Conservation (phyloP, 2,888 invertebrate genomes). For the Dryobota labecula region DNA sequence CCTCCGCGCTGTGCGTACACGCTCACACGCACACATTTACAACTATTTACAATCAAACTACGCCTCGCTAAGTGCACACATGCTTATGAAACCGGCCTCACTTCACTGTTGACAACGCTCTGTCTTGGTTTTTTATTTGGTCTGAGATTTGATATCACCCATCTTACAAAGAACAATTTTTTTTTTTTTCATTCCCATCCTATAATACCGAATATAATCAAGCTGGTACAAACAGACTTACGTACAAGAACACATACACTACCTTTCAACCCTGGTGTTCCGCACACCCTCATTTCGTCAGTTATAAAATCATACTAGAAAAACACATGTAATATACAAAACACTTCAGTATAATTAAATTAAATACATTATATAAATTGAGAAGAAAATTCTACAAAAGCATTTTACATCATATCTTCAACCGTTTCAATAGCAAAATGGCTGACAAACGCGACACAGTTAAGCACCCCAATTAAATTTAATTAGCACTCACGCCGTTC, state of each 20-base stretch:
- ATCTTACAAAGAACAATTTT: neutral
- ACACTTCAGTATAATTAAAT: neutral
- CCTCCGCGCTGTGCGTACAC: too few relatives aligned
- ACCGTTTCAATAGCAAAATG: slow-evolving; percentile 30
- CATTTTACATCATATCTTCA: neutral
- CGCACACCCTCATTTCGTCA: neutral
- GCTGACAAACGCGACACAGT: slow-evolving; percentile 18
- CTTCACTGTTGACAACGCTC: too few relatives aligned
- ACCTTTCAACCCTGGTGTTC: too few relatives aligned
- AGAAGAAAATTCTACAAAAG: neutral
- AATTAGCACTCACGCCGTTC: slow-evolving; percentile 58
- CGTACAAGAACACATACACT: neutral
- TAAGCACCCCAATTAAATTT: slow-evolving; percentile 51
- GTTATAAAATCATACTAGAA: neutral
- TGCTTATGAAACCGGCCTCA: too few relatives aligned
- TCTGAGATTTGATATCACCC: too few relatives aligned
- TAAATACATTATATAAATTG: neutral
- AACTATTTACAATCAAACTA: too few relatives aligned
- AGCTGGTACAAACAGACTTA: too few relatives aligned
- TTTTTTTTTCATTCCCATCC: neutral
- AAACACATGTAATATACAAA: too few relatives aligned
- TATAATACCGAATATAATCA: neutral
- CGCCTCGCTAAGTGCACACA: too few relatives aligned
- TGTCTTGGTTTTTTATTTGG: too few relatives aligned
- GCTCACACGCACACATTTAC: too few relatives aligned